Percentiles rank a stretch among this genome's conserved stretches.
These are phyloP conservation scores for Leptopilina drosophilae DNA, from an alignment of 2,888 invertebrate genomes.

Conservation along the genomic window DNA sequence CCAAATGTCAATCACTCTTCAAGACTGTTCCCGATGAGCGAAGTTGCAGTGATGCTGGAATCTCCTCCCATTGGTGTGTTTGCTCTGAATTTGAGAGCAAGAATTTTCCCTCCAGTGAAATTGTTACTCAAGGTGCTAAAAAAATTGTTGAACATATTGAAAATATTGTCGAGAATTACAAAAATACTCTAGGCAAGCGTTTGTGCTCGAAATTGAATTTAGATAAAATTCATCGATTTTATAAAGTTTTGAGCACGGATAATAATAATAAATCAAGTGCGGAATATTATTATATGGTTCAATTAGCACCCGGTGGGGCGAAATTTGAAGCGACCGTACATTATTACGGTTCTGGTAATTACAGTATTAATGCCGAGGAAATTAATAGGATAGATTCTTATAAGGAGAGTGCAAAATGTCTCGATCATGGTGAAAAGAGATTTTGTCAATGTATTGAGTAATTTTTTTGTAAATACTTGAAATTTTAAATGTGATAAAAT, in stretches of 20 bases:
- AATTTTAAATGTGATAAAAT: too few relatives aligned
- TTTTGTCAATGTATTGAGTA: constrained; percentile 70
- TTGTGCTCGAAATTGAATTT: constrained; percentile 79
- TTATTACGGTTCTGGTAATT: constrained; percentile 66
- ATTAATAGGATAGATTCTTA: constrained; percentile 69
- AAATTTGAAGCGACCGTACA: constrained; percentile 85
- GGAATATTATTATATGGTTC: constrained; percentile 83
- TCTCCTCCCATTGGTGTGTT: constrained; percentile 87
- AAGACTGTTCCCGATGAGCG: constrained; percentile 80
- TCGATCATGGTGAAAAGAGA: constrained; percentile 69
- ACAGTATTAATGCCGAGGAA: constrained; percentile 69
- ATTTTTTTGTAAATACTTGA: too few relatives aligned
- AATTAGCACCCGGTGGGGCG: constrained; percentile 83
- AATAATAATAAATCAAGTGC: constrained; percentile 29
- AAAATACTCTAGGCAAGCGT: constrained; percentile 64
- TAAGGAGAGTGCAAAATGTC: constrained; percentile 70
- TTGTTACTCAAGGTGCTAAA: constrained; percentile 79
- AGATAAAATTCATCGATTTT: constrained; percentile 78
- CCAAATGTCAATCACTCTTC: constrained; percentile 83
- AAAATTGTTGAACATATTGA: constrained; percentile 77
- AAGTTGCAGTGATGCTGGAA: constrained; percentile 83
- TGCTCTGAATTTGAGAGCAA: constrained; percentile 81
- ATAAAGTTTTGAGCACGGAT: constrained; percentile 77
- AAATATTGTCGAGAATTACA: constrained; percentile 66
- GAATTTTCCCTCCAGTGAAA: constrained; percentile 75